phyloP scores from a whole-genome alignment of 1,140 invertebrate genomes.

The Bombus pascuorum region DNA sequence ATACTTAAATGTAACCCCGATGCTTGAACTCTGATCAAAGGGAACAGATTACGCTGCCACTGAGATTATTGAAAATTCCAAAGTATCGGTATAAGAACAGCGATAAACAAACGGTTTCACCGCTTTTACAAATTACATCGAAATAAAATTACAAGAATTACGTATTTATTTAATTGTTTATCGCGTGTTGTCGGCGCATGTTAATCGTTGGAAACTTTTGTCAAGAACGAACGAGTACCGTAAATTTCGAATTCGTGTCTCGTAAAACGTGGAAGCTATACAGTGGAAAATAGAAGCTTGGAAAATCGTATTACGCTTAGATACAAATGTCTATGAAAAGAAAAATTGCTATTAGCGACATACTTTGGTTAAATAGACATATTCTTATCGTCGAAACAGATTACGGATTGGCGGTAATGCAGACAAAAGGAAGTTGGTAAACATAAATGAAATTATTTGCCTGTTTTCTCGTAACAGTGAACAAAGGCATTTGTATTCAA shows the following conservation, averaged over 20 bases:
- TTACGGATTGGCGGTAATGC: not conserved
- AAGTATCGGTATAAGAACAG: not conserved
- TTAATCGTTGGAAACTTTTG: too few species aligned
- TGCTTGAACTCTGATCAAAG: not conserved
- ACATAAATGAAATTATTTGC: constrained; percentile 4
- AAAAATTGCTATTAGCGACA: not conserved
- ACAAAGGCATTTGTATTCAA: constrained; percentile 44
- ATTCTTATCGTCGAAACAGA: not conserved
- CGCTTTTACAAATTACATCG: not conserved
- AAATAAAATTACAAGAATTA: not conserved
- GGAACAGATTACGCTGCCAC: not conserved
- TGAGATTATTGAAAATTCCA: not conserved
- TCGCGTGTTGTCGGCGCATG: too few species aligned
- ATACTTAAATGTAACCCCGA: not conserved
- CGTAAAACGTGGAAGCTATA: not conserved
- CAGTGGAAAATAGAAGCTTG: not conserved
- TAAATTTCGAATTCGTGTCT: too few species aligned
- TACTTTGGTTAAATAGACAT: too few species aligned
- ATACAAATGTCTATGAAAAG: not conserved
- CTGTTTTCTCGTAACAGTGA: not conserved
- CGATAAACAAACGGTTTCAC: not conserved
- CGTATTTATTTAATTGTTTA: too few species aligned
- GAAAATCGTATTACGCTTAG: not conserved
- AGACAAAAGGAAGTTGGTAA: not conserved
- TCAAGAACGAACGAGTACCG: too few species aligned